A percentile compares a stretch with the other conserved stretches of the same genome.
Evolutionary conservation across 2,113 vertebrate species (phyloP).

Genomic region (Channa maculata): DNA sequence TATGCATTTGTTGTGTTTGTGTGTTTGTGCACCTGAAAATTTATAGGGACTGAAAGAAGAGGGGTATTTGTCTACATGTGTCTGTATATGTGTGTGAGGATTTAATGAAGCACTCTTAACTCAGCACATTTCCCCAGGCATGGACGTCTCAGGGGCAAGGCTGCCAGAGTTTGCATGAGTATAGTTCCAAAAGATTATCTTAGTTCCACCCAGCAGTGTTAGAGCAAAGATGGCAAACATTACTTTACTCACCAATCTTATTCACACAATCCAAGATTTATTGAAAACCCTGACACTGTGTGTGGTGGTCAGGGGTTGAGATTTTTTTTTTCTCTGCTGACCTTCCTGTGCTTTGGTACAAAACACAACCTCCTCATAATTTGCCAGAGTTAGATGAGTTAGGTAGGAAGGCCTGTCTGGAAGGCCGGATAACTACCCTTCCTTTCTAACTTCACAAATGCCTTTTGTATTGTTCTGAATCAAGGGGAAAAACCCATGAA

Average conservation of each 20-base stretch:
- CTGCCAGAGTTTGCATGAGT: constrained; percentile 56
- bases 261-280: constrained; percentile 66
- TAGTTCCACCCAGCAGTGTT: constrained; percentile 55
- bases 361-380: constrained; percentile 7
- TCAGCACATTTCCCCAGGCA: constrained; percentile 58
- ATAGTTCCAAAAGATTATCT: constrained; percentile 55
- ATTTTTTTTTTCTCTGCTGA: background rate
- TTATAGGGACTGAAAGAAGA: background rate
- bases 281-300: constrained; percentile 44
- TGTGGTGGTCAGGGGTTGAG: background rate
- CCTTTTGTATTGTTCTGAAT: constrained; percentile 67
- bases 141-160: constrained; percentile 46
- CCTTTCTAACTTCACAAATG: constrained; percentile 57
- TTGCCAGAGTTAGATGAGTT: constrained; percentile 24
- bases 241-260: constrained; percentile 42
- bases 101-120: constrained; percentile 74
- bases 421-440: constrained; percentile 54
- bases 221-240: constrained; percentile 53
- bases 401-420: constrained; percentile 22
- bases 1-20: constrained; percentile 31
- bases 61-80: constrained; percentile 1
- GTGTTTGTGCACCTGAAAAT: constrained; percentile 53
- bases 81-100: constrained; percentile 31
- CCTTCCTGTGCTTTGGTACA: constrained; percentile 1
- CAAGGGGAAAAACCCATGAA: constrained; percentile 32